These are phyloP conservation scores for Staurois parvus DNA, from an alignment of 2,797 vertebrate species.

Conservation along the genomic window DNA sequence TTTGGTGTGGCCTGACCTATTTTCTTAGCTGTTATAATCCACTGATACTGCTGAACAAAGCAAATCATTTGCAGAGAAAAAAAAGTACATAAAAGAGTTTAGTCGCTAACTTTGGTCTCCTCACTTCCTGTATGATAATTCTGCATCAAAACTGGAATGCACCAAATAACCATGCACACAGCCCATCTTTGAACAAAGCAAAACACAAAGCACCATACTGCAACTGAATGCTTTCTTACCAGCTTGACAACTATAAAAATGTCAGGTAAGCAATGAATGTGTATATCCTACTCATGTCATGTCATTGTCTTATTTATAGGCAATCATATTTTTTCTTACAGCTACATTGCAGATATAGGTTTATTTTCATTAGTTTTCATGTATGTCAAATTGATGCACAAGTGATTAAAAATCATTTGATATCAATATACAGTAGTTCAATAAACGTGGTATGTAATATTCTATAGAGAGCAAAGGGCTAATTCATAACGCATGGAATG, in stretches of 20 bases:
- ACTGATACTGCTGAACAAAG: background rate
- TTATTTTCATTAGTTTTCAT: too few species aligned
- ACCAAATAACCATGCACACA: conserved; percentile 25
- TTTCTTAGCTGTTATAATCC: background rate
- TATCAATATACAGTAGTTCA: too few species aligned
- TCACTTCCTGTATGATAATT: background rate
- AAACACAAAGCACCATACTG: background rate
- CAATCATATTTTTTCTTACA: too few species aligned
- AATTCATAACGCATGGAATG: too few species aligned
- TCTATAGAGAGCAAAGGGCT: too few species aligned
- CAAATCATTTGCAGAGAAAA: background rate
- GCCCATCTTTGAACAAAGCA: background rate
- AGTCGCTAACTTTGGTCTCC: background rate
- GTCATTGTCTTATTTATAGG: too few species aligned
- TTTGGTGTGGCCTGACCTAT: background rate
- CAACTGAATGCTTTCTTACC: conserved; percentile 1
- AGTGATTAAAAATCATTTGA: too few species aligned
- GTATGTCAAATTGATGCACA: too few species aligned
- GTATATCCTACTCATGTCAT: background rate
- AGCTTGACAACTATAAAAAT: background rate
- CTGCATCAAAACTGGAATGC: conserved; percentile 6
- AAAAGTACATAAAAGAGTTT: conserved; percentile 2
- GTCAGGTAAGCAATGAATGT: background rate
- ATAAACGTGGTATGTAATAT: too few species aligned
- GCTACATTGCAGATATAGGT: too few species aligned